phyloP scores from a whole-genome alignment of 1,140 invertebrate species.

The Brachionus paranguensis region DNA sequence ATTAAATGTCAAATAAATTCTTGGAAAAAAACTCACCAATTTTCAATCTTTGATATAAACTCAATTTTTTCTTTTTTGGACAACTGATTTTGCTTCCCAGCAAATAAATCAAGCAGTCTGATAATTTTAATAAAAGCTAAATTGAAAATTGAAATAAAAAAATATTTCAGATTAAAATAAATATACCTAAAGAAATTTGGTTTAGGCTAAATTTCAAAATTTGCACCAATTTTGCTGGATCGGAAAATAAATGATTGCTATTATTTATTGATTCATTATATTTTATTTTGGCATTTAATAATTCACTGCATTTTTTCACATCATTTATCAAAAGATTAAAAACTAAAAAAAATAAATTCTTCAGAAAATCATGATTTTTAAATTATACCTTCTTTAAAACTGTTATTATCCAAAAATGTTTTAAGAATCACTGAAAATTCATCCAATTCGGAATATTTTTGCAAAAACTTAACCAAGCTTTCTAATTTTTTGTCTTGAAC shows the following conservation, averaged over 20 bases:
- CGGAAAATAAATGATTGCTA: neutral
- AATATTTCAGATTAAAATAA: neutral
- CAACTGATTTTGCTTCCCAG: neutral
- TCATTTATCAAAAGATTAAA: neutral
- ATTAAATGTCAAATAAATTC: no score
- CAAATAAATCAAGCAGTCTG: neutral
- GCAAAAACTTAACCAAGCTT: neutral
- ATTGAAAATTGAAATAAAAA: neutral
- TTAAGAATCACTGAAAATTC: neutral
- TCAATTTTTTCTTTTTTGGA: conserved; percentile 9
- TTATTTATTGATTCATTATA: neutral
- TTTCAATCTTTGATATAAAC: neutral
- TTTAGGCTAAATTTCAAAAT: neutral
- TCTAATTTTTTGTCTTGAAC: neutral
- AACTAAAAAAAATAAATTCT: neutral
- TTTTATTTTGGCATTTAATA: neutral
- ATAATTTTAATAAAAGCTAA: conserved; percentile 1
- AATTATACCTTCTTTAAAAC: neutral
- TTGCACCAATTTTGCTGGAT: conserved; percentile 27
- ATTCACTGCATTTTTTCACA: conserved; percentile 2
- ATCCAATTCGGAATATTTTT: neutral
- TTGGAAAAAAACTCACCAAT: neutral
- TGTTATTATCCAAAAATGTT: neutral
- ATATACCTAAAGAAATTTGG: neutral
- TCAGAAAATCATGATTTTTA: neutral